phyloP scores from a whole-genome alignment of 2,113 vertebrate genomes.

The Xiphophorus hellerii region DNA sequence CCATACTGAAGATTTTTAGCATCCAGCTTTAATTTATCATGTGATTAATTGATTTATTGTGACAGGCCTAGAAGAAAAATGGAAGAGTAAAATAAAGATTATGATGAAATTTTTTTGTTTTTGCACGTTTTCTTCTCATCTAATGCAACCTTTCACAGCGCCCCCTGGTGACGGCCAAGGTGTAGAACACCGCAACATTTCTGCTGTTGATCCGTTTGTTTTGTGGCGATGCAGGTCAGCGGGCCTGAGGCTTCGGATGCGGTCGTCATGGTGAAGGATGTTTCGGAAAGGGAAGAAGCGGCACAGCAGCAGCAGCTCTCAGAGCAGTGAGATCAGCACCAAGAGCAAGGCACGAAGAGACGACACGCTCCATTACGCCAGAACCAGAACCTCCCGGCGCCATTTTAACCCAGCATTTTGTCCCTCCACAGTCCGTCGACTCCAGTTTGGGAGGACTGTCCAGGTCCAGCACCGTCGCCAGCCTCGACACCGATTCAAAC shows the following conservation, averaged over 20 bases:
- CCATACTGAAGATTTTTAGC: too few species aligned
- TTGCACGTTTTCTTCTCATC: too few species aligned
- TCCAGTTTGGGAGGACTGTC: conserved; percentile 98
- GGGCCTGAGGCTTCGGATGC: conserved; percentile 45
- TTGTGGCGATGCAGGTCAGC: conserved; percentile 26
- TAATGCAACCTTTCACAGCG: too few species aligned
- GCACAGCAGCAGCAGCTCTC: conserved; percentile 98
- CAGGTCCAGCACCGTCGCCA: conserved; percentile 96
- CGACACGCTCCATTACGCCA: not conserved
- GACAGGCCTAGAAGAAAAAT: too few species aligned
- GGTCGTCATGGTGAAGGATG: conserved; percentile 88
- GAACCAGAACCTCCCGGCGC: too few species aligned
- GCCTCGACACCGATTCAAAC: conserved; percentile 96
- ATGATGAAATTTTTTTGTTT: too few species aligned
- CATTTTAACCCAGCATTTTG: not conserved
- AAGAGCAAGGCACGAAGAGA: conserved; percentile 92
- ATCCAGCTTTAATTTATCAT: too few species aligned
- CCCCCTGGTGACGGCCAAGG: too few species aligned
- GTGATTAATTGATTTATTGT: too few species aligned
- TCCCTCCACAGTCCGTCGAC: conserved; percentile 88
- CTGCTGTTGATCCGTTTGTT: too few species aligned
- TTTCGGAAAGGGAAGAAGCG: conserved; percentile 98
- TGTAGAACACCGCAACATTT: too few species aligned
- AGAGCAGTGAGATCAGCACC: conserved; percentile 97
- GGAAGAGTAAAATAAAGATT: too few species aligned